Conservation (phyloP, 2,888 invertebrate species). For the Ectemnius lituratus region DNA sequence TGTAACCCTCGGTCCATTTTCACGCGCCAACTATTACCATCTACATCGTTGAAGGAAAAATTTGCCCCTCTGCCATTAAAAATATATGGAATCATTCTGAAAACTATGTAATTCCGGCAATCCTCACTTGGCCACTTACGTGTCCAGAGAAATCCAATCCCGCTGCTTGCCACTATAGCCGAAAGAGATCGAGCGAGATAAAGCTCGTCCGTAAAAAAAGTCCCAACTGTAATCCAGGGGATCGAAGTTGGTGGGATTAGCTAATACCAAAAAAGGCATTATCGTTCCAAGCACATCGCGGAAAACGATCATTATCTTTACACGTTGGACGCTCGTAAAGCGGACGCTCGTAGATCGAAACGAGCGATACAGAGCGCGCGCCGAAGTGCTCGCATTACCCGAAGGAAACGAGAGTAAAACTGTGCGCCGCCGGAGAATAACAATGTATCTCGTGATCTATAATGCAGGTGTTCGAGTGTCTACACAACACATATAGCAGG, state of each 20-base stretch:
- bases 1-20: conserved; percentile 42
- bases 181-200: conserved; percentile 2
- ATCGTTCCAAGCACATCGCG: background rate
- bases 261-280: background rate
- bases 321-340: conserved; percentile 4
- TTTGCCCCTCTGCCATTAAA: too few relatives aligned
- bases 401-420: conserved; percentile 14
- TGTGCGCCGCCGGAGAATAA: conserved; percentile 4
- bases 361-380: conserved; percentile 6
- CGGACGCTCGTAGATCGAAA: conserved; percentile 3
- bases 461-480: conserved; percentile 24
- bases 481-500: conserved; percentile 1
- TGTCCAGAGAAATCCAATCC: background rate
- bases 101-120: background rate
- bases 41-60: too few relatives aligned
- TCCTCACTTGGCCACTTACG: background rate
- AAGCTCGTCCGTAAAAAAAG: background rate
- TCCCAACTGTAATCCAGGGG: background rate
- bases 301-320: conserved; percentile 9
- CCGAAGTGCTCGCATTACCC: conserved; percentile 5
- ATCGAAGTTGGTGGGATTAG: background rate
- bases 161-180: background rate
- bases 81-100: too few relatives aligned
- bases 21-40: conserved; percentile 41
- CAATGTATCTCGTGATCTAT: conserved; percentile 31